A percentile compares a stretch with the other conserved stretches of the same genome.
These are phyloP conservation scores for Ectemnius continuus DNA, from an alignment of 2,888 invertebrate species.

Conservation along the genomic window DNA sequence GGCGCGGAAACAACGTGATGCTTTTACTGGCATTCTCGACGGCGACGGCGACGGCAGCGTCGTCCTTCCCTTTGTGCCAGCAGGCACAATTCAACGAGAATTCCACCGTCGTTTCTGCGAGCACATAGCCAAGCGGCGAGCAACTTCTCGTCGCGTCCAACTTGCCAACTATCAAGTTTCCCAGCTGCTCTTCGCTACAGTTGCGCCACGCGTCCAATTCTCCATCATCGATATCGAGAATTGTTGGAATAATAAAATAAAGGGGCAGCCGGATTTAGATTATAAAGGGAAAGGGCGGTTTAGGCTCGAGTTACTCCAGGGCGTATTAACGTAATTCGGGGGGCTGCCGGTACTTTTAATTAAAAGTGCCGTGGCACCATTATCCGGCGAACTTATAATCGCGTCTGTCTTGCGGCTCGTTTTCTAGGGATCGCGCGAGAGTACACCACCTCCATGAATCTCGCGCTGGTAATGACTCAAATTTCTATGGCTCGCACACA, in stretches of 20 bases:
- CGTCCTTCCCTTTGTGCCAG: conserved; percentile 31
- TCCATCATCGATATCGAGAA: no score
- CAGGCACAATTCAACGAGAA: conserved; percentile 41
- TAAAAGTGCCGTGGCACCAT: conserved; percentile 69
- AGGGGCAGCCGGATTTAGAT: no score
- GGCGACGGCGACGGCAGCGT: conserved; percentile 16
- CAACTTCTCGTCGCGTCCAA: no score
- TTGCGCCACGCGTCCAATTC: no score
- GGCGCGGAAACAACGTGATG: no score
- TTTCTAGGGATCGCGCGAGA: not conserved
- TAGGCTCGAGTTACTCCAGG: conserved; percentile 30
- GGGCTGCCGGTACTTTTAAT: conserved; percentile 64
- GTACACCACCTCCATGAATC: conserved; percentile 25
- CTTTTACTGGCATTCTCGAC: conserved; percentile 24
- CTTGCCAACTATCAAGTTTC: no score
- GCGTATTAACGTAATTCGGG: conserved; percentile 67
- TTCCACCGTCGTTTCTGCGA: conserved; percentile 29
- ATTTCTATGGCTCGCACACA: conserved; percentile 48
- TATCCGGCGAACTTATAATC: conserved; percentile 72
- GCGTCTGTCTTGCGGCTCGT: conserved; percentile 46
- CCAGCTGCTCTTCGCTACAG: no score
- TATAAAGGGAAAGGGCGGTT: no score
- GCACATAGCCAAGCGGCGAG: conserved; percentile 10
- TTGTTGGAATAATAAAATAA: no score
- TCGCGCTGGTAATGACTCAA: conserved; percentile 65